phyloP scores from a whole-genome alignment of 2,797 vertebrate species.

The Emydoidea blandingii region DNA sequence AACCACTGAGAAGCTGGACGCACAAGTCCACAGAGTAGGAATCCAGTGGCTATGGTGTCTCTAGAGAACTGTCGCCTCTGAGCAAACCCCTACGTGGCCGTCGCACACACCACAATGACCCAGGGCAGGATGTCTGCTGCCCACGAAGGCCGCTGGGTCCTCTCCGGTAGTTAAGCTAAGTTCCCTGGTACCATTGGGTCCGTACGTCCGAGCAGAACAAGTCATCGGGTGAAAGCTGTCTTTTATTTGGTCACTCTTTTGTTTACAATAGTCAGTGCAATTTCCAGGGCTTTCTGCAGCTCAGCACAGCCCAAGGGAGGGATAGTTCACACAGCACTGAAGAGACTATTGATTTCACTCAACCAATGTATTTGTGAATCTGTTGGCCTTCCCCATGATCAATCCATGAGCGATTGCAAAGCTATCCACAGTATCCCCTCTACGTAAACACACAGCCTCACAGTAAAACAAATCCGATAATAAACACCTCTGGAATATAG shows the following conservation, averaged over 20 bases:
- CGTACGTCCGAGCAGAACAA: neutral
- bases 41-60: no score
- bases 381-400: constrained; percentile 10
- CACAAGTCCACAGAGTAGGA: neutral
- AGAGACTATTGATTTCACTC: constrained; percentile 25
- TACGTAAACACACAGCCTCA: constrained; percentile 1
- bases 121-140: no score
- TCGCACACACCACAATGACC: no score
- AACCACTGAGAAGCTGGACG: neutral
- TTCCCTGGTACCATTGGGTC: neutral
- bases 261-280: neutral
- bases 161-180: neutral
- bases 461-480: constrained; percentile 30
- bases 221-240: neutral
- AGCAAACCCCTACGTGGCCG: no score
- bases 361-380: constrained; percentile 18
- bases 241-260: neutral
- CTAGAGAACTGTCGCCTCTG: no score
- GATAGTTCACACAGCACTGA: neutral
- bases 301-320: neutral
- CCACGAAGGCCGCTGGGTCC: neutral
- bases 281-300: neutral
- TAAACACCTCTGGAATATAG: constrained; percentile 16
- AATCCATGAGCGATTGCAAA: constrained; percentile 30
- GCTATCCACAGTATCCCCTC: neutral